A percentile compares a stretch with the other conserved stretches of the same genome.
Conservation (phyloP, 2,113 vertebrate species). For the Clarias magur region DNA sequence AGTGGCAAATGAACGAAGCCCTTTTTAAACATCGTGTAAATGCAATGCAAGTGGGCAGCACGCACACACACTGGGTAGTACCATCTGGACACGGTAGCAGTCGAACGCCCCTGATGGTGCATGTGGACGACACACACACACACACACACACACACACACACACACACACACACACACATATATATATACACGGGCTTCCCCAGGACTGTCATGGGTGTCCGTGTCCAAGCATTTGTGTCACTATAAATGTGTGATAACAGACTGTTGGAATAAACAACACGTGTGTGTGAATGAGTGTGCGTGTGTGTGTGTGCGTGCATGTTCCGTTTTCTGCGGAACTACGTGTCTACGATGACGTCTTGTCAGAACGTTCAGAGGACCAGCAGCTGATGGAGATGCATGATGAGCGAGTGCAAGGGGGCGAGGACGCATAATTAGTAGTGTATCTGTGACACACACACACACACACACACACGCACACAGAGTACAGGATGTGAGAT, state of each 20-base stretch:
- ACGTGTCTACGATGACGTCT: slow-evolving; percentile 7
- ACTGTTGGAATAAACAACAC: slow-evolving; percentile 3
- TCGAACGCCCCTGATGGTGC: slow-evolving; percentile 17
- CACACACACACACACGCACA: background rate
- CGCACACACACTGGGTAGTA: background rate
- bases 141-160: slow-evolving; percentile 26
- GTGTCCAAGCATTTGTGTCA: background rate
- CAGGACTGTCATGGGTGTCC: background rate
- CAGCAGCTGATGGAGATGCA: slow-evolving; percentile 23
- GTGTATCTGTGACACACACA: background rate
- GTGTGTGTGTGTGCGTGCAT: background rate
- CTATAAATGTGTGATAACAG: slow-evolving; percentile 4
- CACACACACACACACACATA: background rate
- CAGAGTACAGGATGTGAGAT: background rate
- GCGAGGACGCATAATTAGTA: background rate
- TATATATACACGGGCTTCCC: background rate
- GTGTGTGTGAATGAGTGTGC: too few species aligned
- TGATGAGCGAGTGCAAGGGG: background rate
- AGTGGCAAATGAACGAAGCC: background rate
- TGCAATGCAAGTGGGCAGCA: slow-evolving; percentile 10
- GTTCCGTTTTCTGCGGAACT: background rate
- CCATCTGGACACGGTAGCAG: slow-evolving; percentile 37
- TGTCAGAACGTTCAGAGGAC: slow-evolving; percentile 5
- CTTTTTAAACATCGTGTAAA: background rate
- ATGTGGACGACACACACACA: slow-evolving; percentile 10